Base-by-base conservation (phyloP, 2,113 vertebrate species). In the Taxidea taxus region DNA sequence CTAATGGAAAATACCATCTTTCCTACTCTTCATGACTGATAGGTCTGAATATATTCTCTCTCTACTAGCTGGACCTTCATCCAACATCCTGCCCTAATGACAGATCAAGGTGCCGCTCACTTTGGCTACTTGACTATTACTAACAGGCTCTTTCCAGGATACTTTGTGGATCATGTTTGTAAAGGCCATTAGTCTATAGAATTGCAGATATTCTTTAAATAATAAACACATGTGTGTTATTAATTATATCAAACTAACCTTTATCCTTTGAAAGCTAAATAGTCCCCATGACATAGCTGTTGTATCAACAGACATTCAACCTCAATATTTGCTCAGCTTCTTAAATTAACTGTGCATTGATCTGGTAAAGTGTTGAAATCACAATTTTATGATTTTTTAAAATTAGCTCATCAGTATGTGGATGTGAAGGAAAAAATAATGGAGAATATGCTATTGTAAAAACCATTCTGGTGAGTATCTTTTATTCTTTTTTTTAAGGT, bases 291-390 rank as follows among this genome's bases (percentile, higher is more conserved):
- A 18, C 27, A 49, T 47, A 87, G 25, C 29, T 81, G 0, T 91
- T 93, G 27, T 16, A 8, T 82, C 64, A 88, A 88, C 9, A 80
- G 42, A 77, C 39, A 80, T 37, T 96, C 21, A 91, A 27, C 88
- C 18, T 72, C 8, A 25, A 60, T 72, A 12, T 42, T 66, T 21
- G 8, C 15, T 80, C 60, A 62, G 1, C 62, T 64, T 95, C 58
- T 47, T 87, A 77, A 90, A 83, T 54, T 39, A 90, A 94, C 68
- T 37, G 12, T 72, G 5, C 47, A 34, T 64, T 74, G 37, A 42
- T 93, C 15, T 89, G 66, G 13, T 66, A 95, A 95, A 42, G 72
- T 94, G n/a, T 44, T 97, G 64, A 97, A 92, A 74, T 96, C 44
- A 70, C 70, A 44, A 44, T 70, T 85, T 87, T 42, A 89, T 87